Conservation (phyloP, 2,797 vertebrate species). For the Pangasius macronema region DNA sequence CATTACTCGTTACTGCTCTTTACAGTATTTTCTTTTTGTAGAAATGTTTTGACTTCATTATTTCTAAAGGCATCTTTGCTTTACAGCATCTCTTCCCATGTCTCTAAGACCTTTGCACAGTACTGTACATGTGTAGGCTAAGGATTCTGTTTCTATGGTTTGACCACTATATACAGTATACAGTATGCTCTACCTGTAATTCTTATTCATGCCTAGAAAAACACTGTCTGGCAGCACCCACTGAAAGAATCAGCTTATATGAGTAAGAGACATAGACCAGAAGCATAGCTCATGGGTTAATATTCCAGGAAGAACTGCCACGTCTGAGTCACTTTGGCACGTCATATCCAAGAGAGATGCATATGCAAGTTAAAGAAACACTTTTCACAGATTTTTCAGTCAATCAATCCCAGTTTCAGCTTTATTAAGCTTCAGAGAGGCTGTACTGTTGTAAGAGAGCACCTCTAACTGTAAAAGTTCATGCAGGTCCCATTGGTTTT, state of each 20-base stretch:
- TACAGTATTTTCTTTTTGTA: not conserved
- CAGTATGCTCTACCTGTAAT: too few species aligned
- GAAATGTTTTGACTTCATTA: not conserved
- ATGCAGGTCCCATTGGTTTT: not conserved
- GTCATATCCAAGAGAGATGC: constrained; percentile 56
- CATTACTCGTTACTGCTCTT: not conserved
- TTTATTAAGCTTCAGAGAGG: not conserved
- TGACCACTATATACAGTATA: not conserved
- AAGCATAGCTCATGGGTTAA: not conserved
- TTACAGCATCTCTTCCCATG: not conserved
- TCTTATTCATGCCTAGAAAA: not conserved
- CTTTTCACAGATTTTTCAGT: constrained; percentile 7
- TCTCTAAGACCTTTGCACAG: not conserved
- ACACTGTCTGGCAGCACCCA: constrained; percentile 11
- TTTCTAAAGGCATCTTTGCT: not conserved
- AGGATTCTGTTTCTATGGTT: not conserved
- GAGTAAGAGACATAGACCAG: not conserved
- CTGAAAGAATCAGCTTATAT: not conserved
- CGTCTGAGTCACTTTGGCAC: constrained; percentile 64
- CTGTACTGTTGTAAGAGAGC: constrained; percentile 11
- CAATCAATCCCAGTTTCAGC: not conserved
- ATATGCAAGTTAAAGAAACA: not conserved
- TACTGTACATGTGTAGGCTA: not conserved
- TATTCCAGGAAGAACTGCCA: constrained; percentile 7
- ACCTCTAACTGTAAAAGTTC: not conserved